Base-by-base conservation (phyloP, 2,113 vertebrate species). In the Oryzias woworae region DNA sequence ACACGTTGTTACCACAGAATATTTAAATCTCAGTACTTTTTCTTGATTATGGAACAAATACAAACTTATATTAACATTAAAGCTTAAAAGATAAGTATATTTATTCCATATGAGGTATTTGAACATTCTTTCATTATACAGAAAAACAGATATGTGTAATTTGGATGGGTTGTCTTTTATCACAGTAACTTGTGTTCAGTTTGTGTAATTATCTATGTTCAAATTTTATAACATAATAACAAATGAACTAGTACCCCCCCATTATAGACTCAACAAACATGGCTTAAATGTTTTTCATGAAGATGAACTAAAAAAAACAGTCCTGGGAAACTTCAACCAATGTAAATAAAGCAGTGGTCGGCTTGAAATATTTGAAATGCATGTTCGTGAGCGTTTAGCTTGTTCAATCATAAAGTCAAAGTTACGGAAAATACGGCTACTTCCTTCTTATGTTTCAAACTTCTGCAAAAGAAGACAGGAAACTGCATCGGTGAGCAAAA, bases 31-130 rank as follows among this genome's bases (percentile, higher is more conserved):
- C 36, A 36, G 36, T 36, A 36, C 3, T 36, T 10, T 36, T 36
- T 36, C 36, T 36, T 10, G 10, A 36, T 12, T 36, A 3, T 12
- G 8, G 36, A 36, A 2, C 17, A 64, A 55, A 73, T 44, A 31
- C 53, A 2, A 55, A 51, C 13, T 49, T 13, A 45, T 3, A 26
- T 23, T 4, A 0, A 3, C 36, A 12, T 36, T 36, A 36, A 36
- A 36, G 10, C 8, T 36, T 10, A 36, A 36, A 36, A 36, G 31
- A 10, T 36, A 7, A 36, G 7, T 12, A 36, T 36, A 55, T 76
- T 67, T 76, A 83, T 74, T 79, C 41, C 36, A 36, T 36, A 36
- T 36, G 36, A 36, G 36, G 36, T 36, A 36, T 36, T 36, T 36
- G 36, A 10, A 36, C 36, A 36, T 36, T 36, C 31, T 36, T 36